Evolutionary conservation across 2,888 invertebrate genomes (phyloP).

Genomic region (Oligia fasciuncula): DNA sequence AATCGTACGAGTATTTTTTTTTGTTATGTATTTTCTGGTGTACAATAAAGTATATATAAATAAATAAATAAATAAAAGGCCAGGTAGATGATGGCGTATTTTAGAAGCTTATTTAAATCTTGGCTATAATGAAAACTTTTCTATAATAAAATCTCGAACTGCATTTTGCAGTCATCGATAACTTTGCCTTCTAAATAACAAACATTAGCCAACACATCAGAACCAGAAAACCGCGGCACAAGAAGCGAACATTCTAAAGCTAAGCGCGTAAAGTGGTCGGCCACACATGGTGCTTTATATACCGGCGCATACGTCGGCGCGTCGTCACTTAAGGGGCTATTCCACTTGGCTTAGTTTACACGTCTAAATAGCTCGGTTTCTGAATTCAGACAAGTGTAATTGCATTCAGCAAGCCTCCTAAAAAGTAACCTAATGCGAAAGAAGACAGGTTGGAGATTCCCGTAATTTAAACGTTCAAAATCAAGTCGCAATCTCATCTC

Average conservation of each 20-base stretch:
- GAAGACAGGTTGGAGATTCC: not conserved
- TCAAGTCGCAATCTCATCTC: not conserved
- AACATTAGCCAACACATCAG: slow-evolving; percentile 18
- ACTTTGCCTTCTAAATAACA: slow-evolving; percentile 4
- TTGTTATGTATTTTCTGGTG: too few relatives aligned
- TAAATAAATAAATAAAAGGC: not conserved
- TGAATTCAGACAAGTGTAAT: not conserved
- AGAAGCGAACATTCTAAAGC: slow-evolving; percentile 48
- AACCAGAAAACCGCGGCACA: slow-evolving; percentile 10
- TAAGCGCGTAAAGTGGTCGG: slow-evolving; percentile 57
- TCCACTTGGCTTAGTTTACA: slow-evolving; percentile 3
- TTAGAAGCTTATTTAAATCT: not conserved
- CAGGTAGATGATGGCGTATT: not conserved
- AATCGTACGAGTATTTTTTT: too few relatives aligned
- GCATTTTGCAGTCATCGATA: not conserved
- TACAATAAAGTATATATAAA: too few relatives aligned
- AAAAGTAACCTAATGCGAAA: not conserved
- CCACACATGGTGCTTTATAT: slow-evolving; percentile 61
- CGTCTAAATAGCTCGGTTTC: not conserved
- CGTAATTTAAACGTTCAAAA: not conserved
- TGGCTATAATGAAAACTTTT: not conserved
- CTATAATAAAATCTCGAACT: not conserved
- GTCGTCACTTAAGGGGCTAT: not conserved
- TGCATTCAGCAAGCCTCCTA: not conserved
- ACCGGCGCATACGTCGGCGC: slow-evolving; percentile 25